Evolutionary conservation across 2,888 invertebrate species (phyloP), one percentile per base, ranked within the genome.

Genomic region (Poecilobothrus nobilitatus): DNA sequence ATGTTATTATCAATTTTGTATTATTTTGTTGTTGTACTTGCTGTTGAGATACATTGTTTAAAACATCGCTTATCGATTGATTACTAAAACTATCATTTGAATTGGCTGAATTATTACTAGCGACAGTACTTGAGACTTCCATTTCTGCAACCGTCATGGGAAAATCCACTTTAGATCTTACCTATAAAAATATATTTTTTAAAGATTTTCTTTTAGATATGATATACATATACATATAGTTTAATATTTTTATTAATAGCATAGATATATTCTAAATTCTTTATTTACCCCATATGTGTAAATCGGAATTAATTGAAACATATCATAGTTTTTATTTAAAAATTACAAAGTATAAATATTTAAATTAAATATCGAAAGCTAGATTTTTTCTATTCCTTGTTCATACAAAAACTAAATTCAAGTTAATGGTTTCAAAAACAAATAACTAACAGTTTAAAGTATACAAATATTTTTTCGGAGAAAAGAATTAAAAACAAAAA

Each of bases 141-240:
- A 87, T 86, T 79, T 87, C 87, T 8, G 87, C 86, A 6, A 78
- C 78, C 1, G 87, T 87, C 74, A 88, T 79, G 1, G 87, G 87
- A 34, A 87, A 86, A 78, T 85, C 85, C 68, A 85, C 74, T 75
- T 87, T 86, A 63, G 86, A 76, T 74, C 85, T 69, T 27, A 78
- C 71, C 79, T 78, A 69, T 12, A 65, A 63, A 4, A 3, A 22
- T 21, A 66, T 68, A 70, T 27, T 27, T 27, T 27, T 27, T 5
- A 37, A 37, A 37, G 12, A 37, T 37, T 37, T 10, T 15, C n/a
- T n/a, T n/a, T n/a, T n/a, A 66, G 34, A 68, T 66, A 84, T 0
- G 34, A 37, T 2, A 27, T 27, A 5, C 7, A 37, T 12, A 37
- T 7, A 37, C 37, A 37, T 37, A 37, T 37, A 2, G 37, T 37